These are phyloP conservation scores for Chrysomela aeneicollis DNA, from an alignment of 2,888 invertebrate genomes.

Conservation along the genomic window DNA sequence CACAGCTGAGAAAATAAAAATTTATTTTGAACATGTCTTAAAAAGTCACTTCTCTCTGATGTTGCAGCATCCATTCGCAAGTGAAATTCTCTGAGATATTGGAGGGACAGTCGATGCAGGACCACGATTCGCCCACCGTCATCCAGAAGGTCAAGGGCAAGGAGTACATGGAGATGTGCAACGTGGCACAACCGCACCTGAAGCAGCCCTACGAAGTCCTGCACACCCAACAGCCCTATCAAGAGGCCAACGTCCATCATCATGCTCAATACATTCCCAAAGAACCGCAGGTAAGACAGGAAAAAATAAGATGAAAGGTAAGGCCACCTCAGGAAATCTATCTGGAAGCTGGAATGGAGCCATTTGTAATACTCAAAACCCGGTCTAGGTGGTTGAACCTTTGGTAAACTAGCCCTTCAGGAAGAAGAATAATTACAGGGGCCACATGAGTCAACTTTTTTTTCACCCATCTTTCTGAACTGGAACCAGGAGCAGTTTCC, in stretches of 20 bases:
- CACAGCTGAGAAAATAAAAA: too few relatives aligned
- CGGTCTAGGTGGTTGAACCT: too few relatives aligned
- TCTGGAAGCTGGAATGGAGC: too few relatives aligned
- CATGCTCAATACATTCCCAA: constrained; percentile 52
- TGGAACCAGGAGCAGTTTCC: too few relatives aligned
- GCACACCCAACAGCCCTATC: constrained; percentile 41
- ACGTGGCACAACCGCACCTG: constrained; percentile 50
- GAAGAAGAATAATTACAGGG: too few relatives aligned
- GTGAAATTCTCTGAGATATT: constrained; percentile 59
- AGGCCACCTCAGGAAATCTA: too few relatives aligned
- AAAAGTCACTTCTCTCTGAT: not conserved
- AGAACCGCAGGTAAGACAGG: constrained; percentile 48
- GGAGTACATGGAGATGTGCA: constrained; percentile 57
- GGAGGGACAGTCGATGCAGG: constrained; percentile 42
- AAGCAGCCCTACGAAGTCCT: constrained; percentile 49
- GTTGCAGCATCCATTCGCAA: constrained; percentile 39
- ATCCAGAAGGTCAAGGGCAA: constrained; percentile 56
- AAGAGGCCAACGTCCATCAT: constrained; percentile 36
- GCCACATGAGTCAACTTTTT: too few relatives aligned
- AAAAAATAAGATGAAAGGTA: too few relatives aligned
- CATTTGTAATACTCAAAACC: too few relatives aligned
- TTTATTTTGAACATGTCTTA: too few relatives aligned
- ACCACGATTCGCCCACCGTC: constrained; percentile 47
- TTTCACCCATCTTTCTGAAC: too few relatives aligned
- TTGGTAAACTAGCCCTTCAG: too few relatives aligned